Percentiles rank a stretch among this genome's conserved stretches.
Conservation (phyloP, 2,113 vertebrate genomes). For the Geococcyx californianus region DNA sequence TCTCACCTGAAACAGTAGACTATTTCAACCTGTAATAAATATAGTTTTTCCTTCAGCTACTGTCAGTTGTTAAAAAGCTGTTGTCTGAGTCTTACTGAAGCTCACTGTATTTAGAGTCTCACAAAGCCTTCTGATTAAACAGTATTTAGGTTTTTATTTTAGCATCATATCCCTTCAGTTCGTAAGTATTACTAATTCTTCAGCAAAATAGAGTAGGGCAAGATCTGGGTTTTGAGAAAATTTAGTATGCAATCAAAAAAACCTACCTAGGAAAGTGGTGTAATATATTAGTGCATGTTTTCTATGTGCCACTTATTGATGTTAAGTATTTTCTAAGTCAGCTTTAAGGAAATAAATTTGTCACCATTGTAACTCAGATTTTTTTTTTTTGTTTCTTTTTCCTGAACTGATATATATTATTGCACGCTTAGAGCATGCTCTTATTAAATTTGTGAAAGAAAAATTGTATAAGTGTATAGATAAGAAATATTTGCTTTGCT, state of each 20-base stretch:
- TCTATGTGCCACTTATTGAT: neutral
- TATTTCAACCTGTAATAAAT: neutral
- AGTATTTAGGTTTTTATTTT: neutral
- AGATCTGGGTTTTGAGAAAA: neutral
- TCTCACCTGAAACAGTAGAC: neutral
- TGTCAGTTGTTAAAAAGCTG: neutral
- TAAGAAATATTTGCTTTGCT: neutral
- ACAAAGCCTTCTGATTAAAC: neutral
- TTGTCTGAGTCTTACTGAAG: neutral
- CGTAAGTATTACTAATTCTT: neutral
- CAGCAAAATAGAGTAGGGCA: neutral
- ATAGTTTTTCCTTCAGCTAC: neutral
- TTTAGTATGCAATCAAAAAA: neutral
- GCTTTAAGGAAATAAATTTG: neutral
- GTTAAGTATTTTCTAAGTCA: neutral
- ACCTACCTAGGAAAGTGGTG: neutral
- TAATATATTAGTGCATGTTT: neutral
- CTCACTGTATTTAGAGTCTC: neutral
- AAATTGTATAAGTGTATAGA: fast-evolving
- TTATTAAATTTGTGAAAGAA: neutral
- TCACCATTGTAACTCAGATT: fast-evolving
- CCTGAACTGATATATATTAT: fast-evolving
- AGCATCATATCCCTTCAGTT: neutral
- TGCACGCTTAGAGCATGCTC: neutral
- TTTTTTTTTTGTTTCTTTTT: neutral